Conservation (phyloP, 2,888 invertebrate genomes). For the Acanthosepion esculentum region DNA sequence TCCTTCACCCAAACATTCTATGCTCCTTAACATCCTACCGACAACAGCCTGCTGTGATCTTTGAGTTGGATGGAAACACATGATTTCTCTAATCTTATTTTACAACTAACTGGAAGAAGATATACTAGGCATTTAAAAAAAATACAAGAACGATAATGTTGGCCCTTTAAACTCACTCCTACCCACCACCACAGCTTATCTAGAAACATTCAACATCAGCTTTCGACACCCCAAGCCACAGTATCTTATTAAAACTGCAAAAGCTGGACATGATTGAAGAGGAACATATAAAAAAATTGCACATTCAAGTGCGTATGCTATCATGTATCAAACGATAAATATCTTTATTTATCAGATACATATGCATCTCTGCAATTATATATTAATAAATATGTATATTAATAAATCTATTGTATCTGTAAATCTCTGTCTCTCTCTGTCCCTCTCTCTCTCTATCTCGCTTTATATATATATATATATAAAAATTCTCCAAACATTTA, state of each 20-base stretch:
- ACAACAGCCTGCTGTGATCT: slow-evolving; percentile 33
- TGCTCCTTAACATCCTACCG: background rate
- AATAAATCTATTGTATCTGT: no score
- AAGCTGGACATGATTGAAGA: slow-evolving; percentile 12
- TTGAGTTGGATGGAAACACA: background rate
- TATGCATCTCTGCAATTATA: background rate
- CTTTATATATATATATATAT: no score
- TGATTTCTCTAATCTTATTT: slow-evolving; percentile 23
- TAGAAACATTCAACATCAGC: background rate
- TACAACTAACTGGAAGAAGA: background rate
- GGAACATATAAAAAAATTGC: background rate
- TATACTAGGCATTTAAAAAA: slow-evolving; percentile 4
- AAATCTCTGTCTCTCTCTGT: no score
- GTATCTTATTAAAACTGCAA: background rate
- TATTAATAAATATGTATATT: background rate
- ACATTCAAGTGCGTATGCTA: background rate
- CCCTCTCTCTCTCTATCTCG: no score
- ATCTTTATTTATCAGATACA: background rate
- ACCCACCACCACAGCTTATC: background rate
- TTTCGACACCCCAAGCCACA: background rate
- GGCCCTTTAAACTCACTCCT: background rate
- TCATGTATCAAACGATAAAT: background rate
- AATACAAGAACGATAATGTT: background rate
- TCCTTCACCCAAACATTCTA: background rate
- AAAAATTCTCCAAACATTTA: no score